Conservation (phyloP, 2,888 invertebrate genomes). For the Trichogramma evanescens region DNA sequence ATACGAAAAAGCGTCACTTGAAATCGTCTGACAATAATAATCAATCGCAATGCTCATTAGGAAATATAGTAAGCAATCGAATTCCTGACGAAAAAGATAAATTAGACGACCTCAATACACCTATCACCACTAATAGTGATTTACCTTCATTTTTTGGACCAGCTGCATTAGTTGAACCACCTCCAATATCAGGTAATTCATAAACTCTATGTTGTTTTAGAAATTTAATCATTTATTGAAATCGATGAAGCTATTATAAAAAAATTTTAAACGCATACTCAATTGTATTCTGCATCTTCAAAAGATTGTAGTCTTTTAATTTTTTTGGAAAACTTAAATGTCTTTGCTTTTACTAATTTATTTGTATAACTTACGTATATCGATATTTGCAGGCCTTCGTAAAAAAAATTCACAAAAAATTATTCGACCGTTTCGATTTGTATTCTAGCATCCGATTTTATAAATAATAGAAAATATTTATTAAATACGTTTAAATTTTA, state of each 20-base stretch:
- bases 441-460: no score
- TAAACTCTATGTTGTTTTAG: background rate
- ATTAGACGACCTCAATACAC: constrained; percentile 86
- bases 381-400: no score
- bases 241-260: background rate
- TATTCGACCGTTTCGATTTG: no score
- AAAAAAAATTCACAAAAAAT: no score
- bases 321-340: no score
- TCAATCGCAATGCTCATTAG: background rate
- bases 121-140: constrained; percentile 86
- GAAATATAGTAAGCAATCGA: background rate
- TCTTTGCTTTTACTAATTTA: no score
- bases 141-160: constrained; percentile 88
- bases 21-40: background rate
- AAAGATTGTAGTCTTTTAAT: no score
- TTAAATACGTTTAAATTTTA: no score
- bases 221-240: background rate
- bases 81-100: constrained; percentile 50
- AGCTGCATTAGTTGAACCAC: constrained; percentile 67
- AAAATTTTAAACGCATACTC: background rate
- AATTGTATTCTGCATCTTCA: background rate
- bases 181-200: constrained; percentile 33
- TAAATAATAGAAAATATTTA: no score
- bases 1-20: background rate
- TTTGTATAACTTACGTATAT: no score